phyloP scores from a whole-genome alignment of 1,140 invertebrate genomes.

The Zaprionus taronus region DNA sequence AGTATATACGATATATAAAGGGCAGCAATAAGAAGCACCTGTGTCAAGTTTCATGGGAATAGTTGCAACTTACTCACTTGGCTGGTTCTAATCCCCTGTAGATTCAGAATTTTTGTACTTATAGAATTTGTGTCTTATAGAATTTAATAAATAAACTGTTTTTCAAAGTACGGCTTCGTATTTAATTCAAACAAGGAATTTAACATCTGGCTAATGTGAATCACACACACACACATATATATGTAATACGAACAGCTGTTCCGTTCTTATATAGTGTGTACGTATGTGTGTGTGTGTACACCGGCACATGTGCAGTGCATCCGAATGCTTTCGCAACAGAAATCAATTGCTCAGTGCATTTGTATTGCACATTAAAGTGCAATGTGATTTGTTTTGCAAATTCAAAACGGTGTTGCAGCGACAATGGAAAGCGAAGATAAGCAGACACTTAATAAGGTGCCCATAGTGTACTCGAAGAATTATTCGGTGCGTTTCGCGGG shows the following conservation, averaged over 20 bases:
- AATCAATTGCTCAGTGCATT: not conserved
- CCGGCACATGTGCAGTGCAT: not conserved
- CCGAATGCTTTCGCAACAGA: not conserved
- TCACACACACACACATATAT: not conserved
- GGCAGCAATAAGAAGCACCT: too few species aligned
- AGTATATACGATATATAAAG: too few species aligned
- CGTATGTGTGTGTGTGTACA: not conserved
- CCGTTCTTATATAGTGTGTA: not conserved
- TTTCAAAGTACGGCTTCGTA: too few species aligned
- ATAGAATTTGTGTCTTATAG: too few species aligned
- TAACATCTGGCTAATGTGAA: not conserved
- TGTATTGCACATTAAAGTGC: not conserved
- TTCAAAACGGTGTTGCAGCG: constrained; percentile 30
- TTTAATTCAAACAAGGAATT: too few species aligned
- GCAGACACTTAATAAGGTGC: constrained; percentile 82
- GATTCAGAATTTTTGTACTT: too few species aligned
- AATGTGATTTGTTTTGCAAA: not conserved
- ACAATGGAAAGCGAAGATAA: constrained; percentile 45
- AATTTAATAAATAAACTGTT: too few species aligned
- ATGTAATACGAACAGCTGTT: not conserved
- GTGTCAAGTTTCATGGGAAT: too few species aligned
- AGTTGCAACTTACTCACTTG: too few species aligned
- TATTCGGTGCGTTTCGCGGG: constrained; percentile 94
- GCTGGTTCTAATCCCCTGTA: too few species aligned
- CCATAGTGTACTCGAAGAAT: constrained; percentile 90